These are phyloP conservation scores for Saccopteryx bilineata DNA, from an alignment of 2,113 vertebrate species.

Conservation along the genomic window DNA sequence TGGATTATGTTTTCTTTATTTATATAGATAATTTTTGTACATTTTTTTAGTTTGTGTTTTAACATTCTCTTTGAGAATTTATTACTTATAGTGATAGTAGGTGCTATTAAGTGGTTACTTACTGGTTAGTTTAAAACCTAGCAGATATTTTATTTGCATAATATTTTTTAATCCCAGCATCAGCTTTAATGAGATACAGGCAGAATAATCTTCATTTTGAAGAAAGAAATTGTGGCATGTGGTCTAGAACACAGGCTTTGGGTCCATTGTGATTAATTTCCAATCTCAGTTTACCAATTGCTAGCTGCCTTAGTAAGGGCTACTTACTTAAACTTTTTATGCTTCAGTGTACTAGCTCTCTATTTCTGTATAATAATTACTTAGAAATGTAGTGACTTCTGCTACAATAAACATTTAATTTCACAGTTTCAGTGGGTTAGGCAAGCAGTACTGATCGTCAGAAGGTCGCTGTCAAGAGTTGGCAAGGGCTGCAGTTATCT, in stretches of 20 bases:
- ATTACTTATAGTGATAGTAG: neutral
- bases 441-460: neutral
- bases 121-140: neutral
- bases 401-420: neutral
- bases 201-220: neutral
- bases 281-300: neutral
- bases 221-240: neutral
- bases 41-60: constrained; percentile 1
- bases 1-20: neutral
- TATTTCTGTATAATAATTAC: neutral
- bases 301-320: neutral
- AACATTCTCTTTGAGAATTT: constrained; percentile 35
- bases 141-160: neutral
- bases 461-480: neutral
- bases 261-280: neutral
- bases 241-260: neutral
- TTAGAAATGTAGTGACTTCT: neutral
- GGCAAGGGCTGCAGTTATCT: neutral
- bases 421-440: neutral
- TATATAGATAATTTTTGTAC: neutral
- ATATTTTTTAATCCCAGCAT: neutral
- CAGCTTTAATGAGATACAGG: neutral
- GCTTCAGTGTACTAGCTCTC: neutral
- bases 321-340: neutral
- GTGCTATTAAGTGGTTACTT: neutral